Percentiles rank a stretch among this genome's conserved stretches.
Evolutionary conservation across 2,113 vertebrate species (phyloP).

Genomic region (Hystrix cristata): DNA sequence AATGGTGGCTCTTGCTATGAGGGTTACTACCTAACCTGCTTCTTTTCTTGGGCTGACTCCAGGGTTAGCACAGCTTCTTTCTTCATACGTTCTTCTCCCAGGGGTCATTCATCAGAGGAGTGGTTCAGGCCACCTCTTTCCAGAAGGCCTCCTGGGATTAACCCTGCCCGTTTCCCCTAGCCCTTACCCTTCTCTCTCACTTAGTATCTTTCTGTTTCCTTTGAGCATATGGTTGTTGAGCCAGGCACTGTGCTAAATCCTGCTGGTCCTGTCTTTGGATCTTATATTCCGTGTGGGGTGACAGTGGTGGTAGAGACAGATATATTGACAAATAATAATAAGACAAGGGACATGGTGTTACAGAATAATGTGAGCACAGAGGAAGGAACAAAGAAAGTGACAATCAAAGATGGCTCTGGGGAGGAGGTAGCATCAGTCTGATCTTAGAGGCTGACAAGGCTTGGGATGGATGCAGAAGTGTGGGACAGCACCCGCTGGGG

Average conservation of each 20-base stretch:
- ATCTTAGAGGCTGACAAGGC: neutral
- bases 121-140: neutral
- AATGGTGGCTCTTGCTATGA: neutral
- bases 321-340: neutral
- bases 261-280: neutral
- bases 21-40: neutral
- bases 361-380: neutral
- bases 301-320: neutral
- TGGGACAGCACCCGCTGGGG: neutral
- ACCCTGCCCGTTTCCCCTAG: neutral
- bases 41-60: neutral
- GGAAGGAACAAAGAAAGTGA: neutral
- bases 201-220: neutral
- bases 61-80: neutral
- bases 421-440: neutral
- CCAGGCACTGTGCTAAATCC: neutral
- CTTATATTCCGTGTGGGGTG: neutral
- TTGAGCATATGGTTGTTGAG: conserved; percentile 16
- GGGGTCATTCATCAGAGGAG: neutral
- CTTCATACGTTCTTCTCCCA: neutral
- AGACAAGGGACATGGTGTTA: neutral
- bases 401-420: neutral
- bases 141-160: conserved; percentile 34
- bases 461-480: neutral
- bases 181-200: neutral